Evolutionary conservation across 2,888 invertebrate genomes (phyloP).

Genomic region (Argynnis bischoffii): DNA sequence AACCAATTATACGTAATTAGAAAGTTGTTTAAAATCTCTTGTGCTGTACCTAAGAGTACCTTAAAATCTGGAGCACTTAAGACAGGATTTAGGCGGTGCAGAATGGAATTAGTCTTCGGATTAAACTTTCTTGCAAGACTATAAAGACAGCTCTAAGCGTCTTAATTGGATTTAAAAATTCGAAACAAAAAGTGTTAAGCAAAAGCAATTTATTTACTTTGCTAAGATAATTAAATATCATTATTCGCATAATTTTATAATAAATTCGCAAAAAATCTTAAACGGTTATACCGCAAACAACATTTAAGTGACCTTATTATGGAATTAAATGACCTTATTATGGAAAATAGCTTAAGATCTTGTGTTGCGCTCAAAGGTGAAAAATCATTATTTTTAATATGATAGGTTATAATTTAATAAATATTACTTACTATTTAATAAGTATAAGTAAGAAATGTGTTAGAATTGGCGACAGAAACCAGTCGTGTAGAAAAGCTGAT

Average conservation of each 20-base stretch:
- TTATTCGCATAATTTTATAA: too few species aligned
- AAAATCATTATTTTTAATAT: conserved; percentile 35
- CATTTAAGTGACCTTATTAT: not conserved
- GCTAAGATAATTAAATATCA: conserved; percentile 16
- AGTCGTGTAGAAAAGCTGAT: conserved; percentile 36
- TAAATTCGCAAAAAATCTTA: not conserved
- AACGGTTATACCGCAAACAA: not conserved
- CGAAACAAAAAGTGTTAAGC: conserved; percentile 26
- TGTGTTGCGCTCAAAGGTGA: conserved; percentile 30
- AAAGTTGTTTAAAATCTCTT: conserved; percentile 34
- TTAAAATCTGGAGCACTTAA: conserved; percentile 36
- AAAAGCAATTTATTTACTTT: conserved; percentile 26
- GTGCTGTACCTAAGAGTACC: conserved; percentile 34
- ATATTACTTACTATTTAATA: conserved; percentile 36
- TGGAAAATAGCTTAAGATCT: not conserved
- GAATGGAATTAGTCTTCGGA: conserved; percentile 38
- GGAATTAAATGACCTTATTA: not conserved
- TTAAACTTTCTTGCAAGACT: conserved; percentile 35
- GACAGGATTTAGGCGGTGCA: conserved; percentile 30
- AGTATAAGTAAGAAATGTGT: conserved; percentile 35
- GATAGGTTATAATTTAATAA: too few species aligned
- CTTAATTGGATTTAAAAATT: conserved; percentile 36
- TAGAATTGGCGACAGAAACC: conserved; percentile 24
- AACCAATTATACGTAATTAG: conserved; percentile 37
- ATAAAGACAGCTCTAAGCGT: conserved; percentile 34